phyloP scores from a whole-genome alignment of 2,797 vertebrate genomes.

The Linurgus olivaceus region DNA sequence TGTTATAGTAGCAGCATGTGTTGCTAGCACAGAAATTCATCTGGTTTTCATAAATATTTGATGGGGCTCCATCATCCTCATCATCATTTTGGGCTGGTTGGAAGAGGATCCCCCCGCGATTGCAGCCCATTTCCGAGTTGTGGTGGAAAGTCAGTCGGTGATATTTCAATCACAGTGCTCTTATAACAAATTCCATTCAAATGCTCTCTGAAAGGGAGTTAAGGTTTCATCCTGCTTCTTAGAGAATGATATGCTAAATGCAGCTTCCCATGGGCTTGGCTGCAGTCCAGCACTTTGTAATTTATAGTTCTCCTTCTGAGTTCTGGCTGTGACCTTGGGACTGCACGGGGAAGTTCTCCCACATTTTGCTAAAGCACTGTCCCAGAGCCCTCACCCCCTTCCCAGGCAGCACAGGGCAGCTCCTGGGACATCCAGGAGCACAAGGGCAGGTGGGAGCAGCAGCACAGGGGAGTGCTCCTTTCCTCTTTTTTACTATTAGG shows the following conservation, averaged over 20 bases:
- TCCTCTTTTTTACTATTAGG: not conserved
- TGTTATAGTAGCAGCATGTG: conserved; percentile 52
- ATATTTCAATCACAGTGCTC: conserved; percentile 66
- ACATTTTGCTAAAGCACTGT: fast-evolving
- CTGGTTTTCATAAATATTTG: conserved; percentile 74
- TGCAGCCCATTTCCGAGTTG: conserved; percentile 40
- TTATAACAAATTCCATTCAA: conserved; percentile 68
- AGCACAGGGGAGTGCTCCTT: not conserved
- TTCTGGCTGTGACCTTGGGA: conserved; percentile 71
- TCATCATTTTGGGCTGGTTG: not conserved
- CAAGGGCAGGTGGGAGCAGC: not conserved
- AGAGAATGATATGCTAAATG: conserved; percentile 74
- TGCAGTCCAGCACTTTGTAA: conserved; percentile 73
- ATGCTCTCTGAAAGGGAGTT: conserved; percentile 65
- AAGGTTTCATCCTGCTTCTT: conserved; percentile 66
- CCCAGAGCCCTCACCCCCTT: fast-evolving
- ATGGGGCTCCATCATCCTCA: conserved; percentile 39
- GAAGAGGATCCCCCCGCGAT: not conserved
- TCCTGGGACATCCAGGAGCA: not conserved
- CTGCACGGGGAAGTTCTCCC: not conserved
- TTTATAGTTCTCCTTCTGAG: conserved; percentile 65
- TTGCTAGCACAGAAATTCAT: conserved; percentile 48
- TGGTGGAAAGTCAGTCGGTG: conserved; percentile 64
- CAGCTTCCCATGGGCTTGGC: conserved; percentile 75
- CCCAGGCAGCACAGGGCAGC: not conserved